phyloP scores from a whole-genome alignment of 2,888 invertebrate genomes.

The Lepidocyrtoides sp. region DNA sequence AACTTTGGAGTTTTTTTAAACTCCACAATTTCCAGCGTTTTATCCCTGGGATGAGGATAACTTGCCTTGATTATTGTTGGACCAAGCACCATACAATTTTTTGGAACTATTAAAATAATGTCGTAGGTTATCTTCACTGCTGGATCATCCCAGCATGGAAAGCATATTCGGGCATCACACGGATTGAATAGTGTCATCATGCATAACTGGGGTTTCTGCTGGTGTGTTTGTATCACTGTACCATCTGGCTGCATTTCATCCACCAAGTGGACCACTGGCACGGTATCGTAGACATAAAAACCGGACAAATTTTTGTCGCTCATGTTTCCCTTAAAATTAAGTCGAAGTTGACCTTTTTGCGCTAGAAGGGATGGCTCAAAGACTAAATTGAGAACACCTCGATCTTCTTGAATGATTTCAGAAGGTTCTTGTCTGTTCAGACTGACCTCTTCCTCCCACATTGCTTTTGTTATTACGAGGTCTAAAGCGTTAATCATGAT shows the following conservation, averaged over 20 bases:
- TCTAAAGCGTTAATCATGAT: constrained; percentile 93
- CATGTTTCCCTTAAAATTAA: constrained; percentile 92
- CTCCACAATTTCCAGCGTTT: constrained; percentile 88
- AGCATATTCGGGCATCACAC: constrained; percentile 96
- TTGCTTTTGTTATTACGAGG: constrained; percentile 90
- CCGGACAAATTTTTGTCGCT: constrained; percentile 96
- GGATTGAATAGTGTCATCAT: constrained; percentile 97
- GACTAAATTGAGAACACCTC: constrained; percentile 77
- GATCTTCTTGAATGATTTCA: constrained; percentile 79
- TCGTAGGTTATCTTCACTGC: constrained; percentile 98
- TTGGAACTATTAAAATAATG: constrained; percentile 93
- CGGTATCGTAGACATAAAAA: constrained; percentile 96
- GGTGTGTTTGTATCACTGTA: background rate
- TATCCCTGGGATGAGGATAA: constrained; percentile 86
- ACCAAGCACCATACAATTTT: constrained; percentile 94
- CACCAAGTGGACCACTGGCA: constrained; percentile 74
- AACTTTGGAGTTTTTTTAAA: constrained; percentile 96
- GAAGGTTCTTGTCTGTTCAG: constrained; percentile 79
- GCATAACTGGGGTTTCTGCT: constrained; percentile 87
- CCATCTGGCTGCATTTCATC: constrained; percentile 88
- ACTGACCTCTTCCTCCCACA: constrained; percentile 82
- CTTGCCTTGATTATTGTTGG: constrained; percentile 92
- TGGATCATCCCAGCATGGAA: constrained; percentile 99
- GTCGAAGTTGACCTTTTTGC: constrained; percentile 87
- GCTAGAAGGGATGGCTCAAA: constrained; percentile 81